Base-by-base conservation (phyloP, 2,888 invertebrate species). In the Epinotia demarniana region DNA sequence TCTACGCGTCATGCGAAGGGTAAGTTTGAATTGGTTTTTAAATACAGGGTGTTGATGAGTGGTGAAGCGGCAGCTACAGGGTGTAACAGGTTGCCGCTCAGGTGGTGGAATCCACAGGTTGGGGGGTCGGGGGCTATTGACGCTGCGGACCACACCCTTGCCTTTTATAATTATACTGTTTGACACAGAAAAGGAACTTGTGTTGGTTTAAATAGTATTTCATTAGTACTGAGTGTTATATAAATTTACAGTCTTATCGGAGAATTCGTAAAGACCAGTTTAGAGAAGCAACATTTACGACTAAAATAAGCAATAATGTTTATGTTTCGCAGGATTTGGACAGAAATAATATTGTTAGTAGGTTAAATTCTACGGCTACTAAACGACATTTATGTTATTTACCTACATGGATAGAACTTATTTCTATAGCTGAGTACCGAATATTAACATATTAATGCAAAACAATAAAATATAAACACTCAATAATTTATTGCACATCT, bases 1-100 rank as follows among this genome's bases (percentile, higher is more conserved):
- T 23, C 95, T 97, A 70, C 96, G 96, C 81, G 96, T 97, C 83
- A 97, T 96, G 96, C 95, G 96, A 92, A 95, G 96, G 96, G 97
- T 96, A 88, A 96, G 96, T 49, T 33, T 11, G 3, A 4, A 18
- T 57, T 33, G 8, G 4, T 12, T 12, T 11, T 8, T 9, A 33
- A 33, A 67, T 64, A 61, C 33, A 66, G 73, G 62, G 39, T 72
- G 63, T 58, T 69, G 33, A 57, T 70, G 49, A 27, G 18, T 19
- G 12, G 60, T 39, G 12, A 27, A 23, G 46, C 16, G 64, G 53
- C 23, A 66, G 64, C 23, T 66, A 63, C 74, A 64, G 72, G 63
- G 83, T 72, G 87, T 88, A 88, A 88, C 88, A 88, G 88, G 88
- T 88, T 85, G 86, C 72, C 80, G 78, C 75, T 73, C 78, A 76